These are phyloP conservation scores for Phortica magna DNA, from an alignment of 2,888 invertebrate species.

Conservation along the genomic window DNA sequence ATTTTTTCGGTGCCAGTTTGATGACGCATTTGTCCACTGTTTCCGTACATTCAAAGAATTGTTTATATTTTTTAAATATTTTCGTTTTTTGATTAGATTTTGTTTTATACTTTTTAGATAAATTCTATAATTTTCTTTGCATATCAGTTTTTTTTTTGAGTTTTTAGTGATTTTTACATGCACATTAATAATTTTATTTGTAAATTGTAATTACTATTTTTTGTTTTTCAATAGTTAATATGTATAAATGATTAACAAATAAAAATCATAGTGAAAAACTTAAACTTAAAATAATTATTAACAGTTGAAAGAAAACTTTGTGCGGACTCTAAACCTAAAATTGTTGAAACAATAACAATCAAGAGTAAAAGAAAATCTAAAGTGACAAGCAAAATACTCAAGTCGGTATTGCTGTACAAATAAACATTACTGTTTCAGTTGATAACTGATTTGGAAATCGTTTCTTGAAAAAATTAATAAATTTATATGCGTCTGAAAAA, in stretches of 20 bases:
- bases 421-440: too few species aligned
- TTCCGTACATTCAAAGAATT: conserved; percentile 25
- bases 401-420: too few species aligned
- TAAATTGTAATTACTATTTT: conserved; percentile 38
- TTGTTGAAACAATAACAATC: too few species aligned
- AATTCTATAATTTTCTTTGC: conserved; percentile 71
- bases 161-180: conserved; percentile 38
- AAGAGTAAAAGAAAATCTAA: too few species aligned
- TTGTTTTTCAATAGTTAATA: conserved; percentile 53
- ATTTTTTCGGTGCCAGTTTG: conserved; percentile 37
- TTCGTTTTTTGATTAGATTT: conserved; percentile 62
- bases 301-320: conserved; percentile 44
- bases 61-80: conserved; percentile 51
- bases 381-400: too few species aligned
- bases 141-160: conserved; percentile 47
- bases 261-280: conserved; percentile 49
- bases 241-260: conserved; percentile 53
- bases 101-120: conserved; percentile 49
- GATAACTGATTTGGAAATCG: too few species aligned
- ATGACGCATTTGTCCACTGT: conserved; percentile 30
- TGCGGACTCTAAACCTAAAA: not conserved
- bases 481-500: not conserved
- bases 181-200: conserved; percentile 38
- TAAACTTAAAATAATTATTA: conserved; percentile 30
- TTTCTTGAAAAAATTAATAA: too few species aligned